phyloP scores from a whole-genome alignment of 2,888 invertebrate species.

The Acrocyrtus sp. region DNA sequence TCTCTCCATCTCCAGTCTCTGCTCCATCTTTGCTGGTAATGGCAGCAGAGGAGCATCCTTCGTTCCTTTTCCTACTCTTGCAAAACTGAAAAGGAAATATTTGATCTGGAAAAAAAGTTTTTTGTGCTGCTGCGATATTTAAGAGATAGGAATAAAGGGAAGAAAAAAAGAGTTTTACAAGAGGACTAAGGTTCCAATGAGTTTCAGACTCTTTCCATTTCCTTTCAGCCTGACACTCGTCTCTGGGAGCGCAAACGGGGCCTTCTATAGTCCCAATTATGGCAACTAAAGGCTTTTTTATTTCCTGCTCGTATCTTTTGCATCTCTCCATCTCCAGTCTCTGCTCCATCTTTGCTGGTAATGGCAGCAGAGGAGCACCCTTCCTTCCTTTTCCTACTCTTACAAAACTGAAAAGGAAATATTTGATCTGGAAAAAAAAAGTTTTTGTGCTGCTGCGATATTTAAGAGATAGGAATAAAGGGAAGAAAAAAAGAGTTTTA shows the following conservation, averaged over 20 bases:
- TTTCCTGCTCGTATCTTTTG: conserved; percentile 21
- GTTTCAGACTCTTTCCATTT: too few relatives aligned
- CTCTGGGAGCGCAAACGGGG: neutral
- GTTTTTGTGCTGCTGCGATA: neutral
- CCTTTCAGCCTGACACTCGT: too few relatives aligned
- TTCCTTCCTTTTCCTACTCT: neutral
- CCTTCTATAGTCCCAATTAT: conserved; percentile 49
- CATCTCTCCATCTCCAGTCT: neutral
- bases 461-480: neutral
- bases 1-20: neutral
- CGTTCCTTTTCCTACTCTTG: neutral
- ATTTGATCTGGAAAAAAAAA: too few relatives aligned
- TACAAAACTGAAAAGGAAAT: neutral
- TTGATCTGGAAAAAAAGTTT: neutral
- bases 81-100: neutral
- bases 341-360: neutral
- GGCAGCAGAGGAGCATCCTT: neutral
- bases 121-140: neutral
- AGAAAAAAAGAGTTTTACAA: neutral
- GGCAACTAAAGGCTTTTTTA: conserved; percentile 26
- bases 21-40: neutral
- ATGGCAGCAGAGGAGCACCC: neutral
- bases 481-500: neutral
- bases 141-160: neutral
- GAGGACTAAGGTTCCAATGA: too few relatives aligned